Base-by-base conservation (phyloP, 2,797 vertebrate species). In the Bradypodion ventrale region DNA sequence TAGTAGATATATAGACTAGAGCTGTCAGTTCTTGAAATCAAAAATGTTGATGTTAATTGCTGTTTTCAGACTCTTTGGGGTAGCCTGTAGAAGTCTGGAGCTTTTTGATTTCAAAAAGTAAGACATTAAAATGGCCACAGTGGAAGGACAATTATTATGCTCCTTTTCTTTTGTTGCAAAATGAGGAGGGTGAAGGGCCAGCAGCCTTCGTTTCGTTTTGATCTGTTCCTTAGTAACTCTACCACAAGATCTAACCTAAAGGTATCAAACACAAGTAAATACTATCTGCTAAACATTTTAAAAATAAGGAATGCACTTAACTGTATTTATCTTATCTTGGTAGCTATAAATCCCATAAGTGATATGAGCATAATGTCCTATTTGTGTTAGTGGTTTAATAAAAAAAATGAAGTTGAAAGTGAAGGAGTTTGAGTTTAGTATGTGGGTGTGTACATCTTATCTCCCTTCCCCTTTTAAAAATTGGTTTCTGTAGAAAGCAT, bases 401-500 rank as follows among this genome's bases (percentile, higher is more conserved):
- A 7, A 42, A 37, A 27, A 35, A 62, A 32, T 27, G 2, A 56
- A 52, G 15, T n/a, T 70, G 21, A 80, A 59, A 72, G 25, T 13
- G 15, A 80, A n/a, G 27, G 7, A 56, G 52, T 56, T 56, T 56
- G 52, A 56, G 19, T 56, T 56, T 56, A 5, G 10, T 5, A 16
- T 56, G 52, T 56, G 52, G 52, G 15, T 56, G 16, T 19, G 52
- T 21, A 52, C 16, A 56, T 56, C 52, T 56, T 56, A 52, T 74
- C 46, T 73, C 42, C 25, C 62, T 62, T 78, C 52, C 65, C 70
- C 23, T 59, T 35, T 83, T 83, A 66, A n/a, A n/a, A 82, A 77
- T 27, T 25, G n/a, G 23, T 15, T 69, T 72, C 65, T 78, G 23
- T 21, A 70, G 49, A 83, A 74, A 40, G 19, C 29, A 25, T 66